Percentiles rank a stretch among this genome's conserved stretches.
phyloP scores from a whole-genome alignment of 1,140 invertebrate genomes.

The Drosophila trapezifrons region DNA sequence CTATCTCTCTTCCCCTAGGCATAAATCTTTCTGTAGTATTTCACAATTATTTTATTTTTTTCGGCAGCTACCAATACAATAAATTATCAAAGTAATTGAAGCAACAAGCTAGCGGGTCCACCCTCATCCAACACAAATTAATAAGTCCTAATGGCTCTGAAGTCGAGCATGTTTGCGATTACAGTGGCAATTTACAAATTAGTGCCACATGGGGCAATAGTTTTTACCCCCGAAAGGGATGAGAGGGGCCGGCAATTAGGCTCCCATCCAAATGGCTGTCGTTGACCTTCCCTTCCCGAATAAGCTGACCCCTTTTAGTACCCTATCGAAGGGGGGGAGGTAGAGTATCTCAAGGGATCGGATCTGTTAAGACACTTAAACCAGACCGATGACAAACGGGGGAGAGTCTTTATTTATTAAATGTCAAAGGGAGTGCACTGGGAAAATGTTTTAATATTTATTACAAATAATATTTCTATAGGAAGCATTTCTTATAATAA shows the following conservation, averaged over 20 bases:
- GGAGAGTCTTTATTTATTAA: slow-evolving; percentile 1
- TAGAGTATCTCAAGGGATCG: slow-evolving; percentile 18
- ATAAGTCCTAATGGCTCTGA: slow-evolving; percentile 64
- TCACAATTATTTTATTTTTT: slow-evolving; percentile 30
- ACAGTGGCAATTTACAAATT: slow-evolving; percentile 81
- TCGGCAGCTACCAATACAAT: slow-evolving; percentile 42
- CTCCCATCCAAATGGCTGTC: slow-evolving; percentile 56
- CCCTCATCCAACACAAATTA: slow-evolving; percentile 71
- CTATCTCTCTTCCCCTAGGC: slow-evolving; percentile 19
- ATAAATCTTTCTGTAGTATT: slow-evolving; percentile 70
- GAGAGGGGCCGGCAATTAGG: slow-evolving; percentile 57
- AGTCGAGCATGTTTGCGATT: slow-evolving; percentile 68
- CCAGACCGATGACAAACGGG: background rate
- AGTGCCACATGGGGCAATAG: slow-evolving; percentile 77
- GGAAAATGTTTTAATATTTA: background rate
- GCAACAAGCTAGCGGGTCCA: slow-evolving; percentile 43
- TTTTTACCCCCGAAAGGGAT: slow-evolving; percentile 1
- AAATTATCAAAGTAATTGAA: slow-evolving; percentile 74
- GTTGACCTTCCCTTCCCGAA: slow-evolving; percentile 23
- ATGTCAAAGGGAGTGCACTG: slow-evolving; percentile 9
- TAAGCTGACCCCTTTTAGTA: slow-evolving; percentile 48
- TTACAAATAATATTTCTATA: background rate
- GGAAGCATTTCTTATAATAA: no score
- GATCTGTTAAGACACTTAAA: slow-evolving; percentile 21
- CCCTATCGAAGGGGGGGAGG: slow-evolving; percentile 4